phyloP scores from a whole-genome alignment of 2,888 invertebrate genomes.

The Eristalis pertinax region DNA sequence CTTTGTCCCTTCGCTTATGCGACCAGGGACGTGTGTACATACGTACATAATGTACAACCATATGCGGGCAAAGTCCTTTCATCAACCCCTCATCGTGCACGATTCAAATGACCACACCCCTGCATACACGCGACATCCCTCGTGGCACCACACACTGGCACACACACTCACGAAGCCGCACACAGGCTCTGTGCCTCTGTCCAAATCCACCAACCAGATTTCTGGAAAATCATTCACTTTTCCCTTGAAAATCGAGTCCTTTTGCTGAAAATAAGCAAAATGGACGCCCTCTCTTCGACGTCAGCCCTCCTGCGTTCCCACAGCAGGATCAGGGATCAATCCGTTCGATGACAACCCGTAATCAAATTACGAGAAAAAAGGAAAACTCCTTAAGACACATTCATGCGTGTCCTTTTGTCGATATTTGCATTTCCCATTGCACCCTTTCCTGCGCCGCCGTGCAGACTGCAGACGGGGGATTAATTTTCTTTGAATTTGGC shows the following conservation, averaged over 20 bases:
- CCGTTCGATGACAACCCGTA: conserved; percentile 21
- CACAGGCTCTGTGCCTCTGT: background rate
- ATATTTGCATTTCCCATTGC: conserved; percentile 62
- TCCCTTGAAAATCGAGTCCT: conserved; percentile 17
- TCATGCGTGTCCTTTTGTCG: conserved; percentile 9
- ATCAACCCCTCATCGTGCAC: conserved; percentile 32
- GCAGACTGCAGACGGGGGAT: conserved; percentile 29
- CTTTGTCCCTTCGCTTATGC: background rate
- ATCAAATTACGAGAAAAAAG: conserved; percentile 48
- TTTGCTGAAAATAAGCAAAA: conserved; percentile 22
- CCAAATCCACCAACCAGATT: conserved; percentile 43
- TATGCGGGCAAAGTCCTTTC: conserved; percentile 7
- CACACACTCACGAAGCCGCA: background rate
- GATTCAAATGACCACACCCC: conserved; percentile 50
- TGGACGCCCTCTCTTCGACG: conserved; percentile 3
- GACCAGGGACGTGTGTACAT: background rate
- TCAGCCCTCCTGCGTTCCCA: background rate
- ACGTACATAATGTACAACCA: background rate
- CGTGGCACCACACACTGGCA: background rate
- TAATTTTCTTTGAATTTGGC: conserved; percentile 63
- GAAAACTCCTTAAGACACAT: conserved; percentile 8
- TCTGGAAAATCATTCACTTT: conserved; percentile 23
- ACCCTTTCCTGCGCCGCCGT: conserved; percentile 32
- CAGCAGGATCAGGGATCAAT: conserved; percentile 19
- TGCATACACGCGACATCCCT: conserved; percentile 27